phyloP scores from a whole-genome alignment of 1,140 invertebrate genomes.

The Drosophila ananassae region DNA sequence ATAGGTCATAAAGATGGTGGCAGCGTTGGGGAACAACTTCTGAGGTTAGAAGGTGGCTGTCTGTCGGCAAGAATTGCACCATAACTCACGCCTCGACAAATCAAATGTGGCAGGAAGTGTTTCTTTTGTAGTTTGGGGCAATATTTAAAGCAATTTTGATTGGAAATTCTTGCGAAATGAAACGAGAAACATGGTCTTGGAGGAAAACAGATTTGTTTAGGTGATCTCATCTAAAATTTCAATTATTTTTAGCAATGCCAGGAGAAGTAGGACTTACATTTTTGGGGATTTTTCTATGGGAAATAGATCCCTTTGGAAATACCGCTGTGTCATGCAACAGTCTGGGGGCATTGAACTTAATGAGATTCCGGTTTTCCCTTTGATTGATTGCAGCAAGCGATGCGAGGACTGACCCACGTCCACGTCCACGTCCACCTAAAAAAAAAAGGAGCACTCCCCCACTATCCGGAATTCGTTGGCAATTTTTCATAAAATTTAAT shows the following conservation, averaged over 20 bases:
- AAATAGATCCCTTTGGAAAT: neutral
- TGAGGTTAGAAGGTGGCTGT: conserved; percentile 3
- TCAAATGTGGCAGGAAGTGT: conserved; percentile 46
- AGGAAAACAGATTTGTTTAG: neutral
- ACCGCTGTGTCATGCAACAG: conserved; percentile 30
- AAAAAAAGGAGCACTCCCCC: neutral
- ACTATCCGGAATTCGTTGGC: conserved; percentile 22
- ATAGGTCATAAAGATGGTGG: conserved; percentile 39
- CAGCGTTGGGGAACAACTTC: conserved; percentile 21
- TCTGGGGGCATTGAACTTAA: conserved; percentile 51
- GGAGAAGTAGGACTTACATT: neutral
- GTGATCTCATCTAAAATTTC: neutral
- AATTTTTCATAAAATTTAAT: conserved; percentile 74
- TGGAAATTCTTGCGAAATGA: neutral
- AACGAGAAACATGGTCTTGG: too few relatives aligned
- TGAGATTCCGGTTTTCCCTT: conserved; percentile 60
- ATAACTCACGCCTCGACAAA: conserved; percentile 27
- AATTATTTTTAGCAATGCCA: neutral
- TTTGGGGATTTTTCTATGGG: conserved; percentile 1
- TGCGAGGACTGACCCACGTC: conserved; percentile 27
- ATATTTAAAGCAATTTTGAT: conserved; percentile 4
- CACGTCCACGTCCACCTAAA: conserved; percentile 17
- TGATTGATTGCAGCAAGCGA: conserved; percentile 65
- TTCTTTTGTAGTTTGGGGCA: conserved; percentile 33
- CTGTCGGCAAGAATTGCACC: conserved; percentile 17